Evolutionary conservation across 2,113 vertebrate species (phyloP).

Genomic region (Colistium nudipinnis): DNA sequence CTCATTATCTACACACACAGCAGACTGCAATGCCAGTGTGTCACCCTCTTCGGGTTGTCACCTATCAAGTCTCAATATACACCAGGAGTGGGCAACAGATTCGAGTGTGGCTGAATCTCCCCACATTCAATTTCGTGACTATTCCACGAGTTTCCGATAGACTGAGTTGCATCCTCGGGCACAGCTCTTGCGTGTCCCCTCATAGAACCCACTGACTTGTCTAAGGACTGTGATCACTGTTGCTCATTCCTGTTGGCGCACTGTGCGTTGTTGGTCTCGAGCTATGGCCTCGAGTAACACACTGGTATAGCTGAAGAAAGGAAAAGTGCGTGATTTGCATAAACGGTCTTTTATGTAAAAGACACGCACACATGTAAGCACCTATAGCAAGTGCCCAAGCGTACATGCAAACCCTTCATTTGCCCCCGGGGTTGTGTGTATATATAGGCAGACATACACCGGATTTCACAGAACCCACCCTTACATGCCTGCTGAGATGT

Average conservation of each 20-base stretch:
- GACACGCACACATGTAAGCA: constrained; percentile 41
- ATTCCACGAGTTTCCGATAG: too few species aligned
- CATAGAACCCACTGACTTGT: constrained; percentile 47
- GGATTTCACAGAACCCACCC: constrained; percentile 60
- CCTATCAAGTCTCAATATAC: constrained; percentile 50
- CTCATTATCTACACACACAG: constrained; percentile 56
- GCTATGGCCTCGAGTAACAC: too few species aligned
- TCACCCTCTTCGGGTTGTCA: constrained; percentile 56
- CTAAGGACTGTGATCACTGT: constrained; percentile 17
- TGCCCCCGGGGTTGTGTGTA: constrained; percentile 42
- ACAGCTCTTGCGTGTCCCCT: constrained; percentile 21
- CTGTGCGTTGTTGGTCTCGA: constrained; percentile 39
- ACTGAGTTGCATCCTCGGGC: constrained; percentile 33
- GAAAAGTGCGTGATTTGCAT: constrained; percentile 73
- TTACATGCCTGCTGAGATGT: constrained; percentile 59
- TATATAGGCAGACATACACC: constrained; percentile 31
- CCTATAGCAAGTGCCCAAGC: constrained; percentile 43
- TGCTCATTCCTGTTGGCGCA: constrained; percentile 12
- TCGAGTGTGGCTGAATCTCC: constrained; percentile 45
- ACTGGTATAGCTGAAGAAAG: too few species aligned
- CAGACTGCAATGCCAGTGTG: constrained; percentile 44
- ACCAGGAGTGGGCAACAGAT: constrained; percentile 55
- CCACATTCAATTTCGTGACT: too few species aligned
- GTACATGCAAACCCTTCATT: constrained; percentile 36
- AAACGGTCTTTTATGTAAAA: constrained; percentile 65